Percentiles rank a stretch among this genome's conserved stretches.
Conservation (phyloP, 1,140 invertebrate genomes). For the Musca domestica region DNA sequence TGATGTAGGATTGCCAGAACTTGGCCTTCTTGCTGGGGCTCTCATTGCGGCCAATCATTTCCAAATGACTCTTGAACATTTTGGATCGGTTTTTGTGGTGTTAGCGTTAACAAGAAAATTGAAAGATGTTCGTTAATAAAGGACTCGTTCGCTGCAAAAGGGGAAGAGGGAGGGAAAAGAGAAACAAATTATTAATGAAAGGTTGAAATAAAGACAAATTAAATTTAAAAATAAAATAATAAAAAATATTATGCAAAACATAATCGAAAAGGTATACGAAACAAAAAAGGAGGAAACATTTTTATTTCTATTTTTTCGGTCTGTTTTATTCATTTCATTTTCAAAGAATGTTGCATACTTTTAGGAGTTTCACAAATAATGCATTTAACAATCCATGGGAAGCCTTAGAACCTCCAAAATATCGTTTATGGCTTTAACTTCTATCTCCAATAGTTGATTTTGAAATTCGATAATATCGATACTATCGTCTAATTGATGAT, state of each 20-base stretch:
- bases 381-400: no score
- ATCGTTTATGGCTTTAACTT: no score
- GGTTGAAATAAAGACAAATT: not conserved
- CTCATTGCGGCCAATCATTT: conserved; percentile 89
- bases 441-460: no score
- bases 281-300: no score
- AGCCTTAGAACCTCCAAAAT: no score
- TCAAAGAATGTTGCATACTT: no score
- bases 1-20: conserved; percentile 89
- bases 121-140: conserved; percentile 36
- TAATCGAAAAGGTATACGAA: no score
- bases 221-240: not conserved
- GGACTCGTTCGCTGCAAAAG: conserved; percentile 67
- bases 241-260: not conserved
- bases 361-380: no score
- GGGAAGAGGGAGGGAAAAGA: conserved; percentile 33
- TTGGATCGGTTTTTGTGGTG: conserved; percentile 66
- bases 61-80: conserved; percentile 86
- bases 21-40: conserved; percentile 86
- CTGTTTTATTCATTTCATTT: no score
- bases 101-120: conserved; percentile 56
- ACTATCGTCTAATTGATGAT: no score
- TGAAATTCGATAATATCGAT: no score
- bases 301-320: no score
- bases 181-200: not conserved